Percentiles rank a stretch among this genome's conserved stretches.
Conservation (phyloP, 2,888 invertebrate species). For the Agrotis segetum region DNA sequence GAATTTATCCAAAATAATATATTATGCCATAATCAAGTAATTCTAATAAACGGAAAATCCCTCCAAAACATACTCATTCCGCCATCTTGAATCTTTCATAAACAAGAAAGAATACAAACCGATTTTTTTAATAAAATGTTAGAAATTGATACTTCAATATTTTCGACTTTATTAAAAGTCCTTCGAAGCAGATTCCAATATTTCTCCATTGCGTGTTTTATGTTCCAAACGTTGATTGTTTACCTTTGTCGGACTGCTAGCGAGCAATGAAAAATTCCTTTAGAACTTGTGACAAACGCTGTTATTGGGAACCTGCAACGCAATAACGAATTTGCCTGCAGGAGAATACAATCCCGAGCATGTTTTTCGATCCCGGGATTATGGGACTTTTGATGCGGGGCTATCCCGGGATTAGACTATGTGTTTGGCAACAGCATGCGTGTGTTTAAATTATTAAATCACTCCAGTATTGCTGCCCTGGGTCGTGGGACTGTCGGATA, state of each 20-base stretch:
- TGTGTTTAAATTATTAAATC: too few species aligned
- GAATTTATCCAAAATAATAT: slow-evolving; percentile 32
- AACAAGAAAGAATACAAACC: slow-evolving; percentile 37
- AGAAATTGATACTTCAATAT: slow-evolving; percentile 39
- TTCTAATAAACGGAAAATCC: slow-evolving; percentile 26
- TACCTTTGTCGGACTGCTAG: slow-evolving; percentile 21
- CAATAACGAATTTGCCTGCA: slow-evolving; percentile 17
- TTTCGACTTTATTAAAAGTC: slow-evolving; percentile 56
- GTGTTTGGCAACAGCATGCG: too few species aligned
- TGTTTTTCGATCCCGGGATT: background rate
- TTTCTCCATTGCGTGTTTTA: slow-evolving; percentile 32
- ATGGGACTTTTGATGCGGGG: background rate
- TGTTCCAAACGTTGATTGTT: slow-evolving; percentile 38
- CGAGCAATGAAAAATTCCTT: slow-evolving; percentile 28
- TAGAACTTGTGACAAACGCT: slow-evolving; percentile 20
- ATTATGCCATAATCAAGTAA: slow-evolving; percentile 16
- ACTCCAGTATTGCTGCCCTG: too few species aligned
- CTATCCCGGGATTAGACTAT: background rate
- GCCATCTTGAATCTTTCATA: slow-evolving; percentile 37
- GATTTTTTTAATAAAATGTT: slow-evolving; percentile 42
- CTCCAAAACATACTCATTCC: slow-evolving; percentile 5
- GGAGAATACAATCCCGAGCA: background rate
- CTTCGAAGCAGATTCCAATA: slow-evolving; percentile 39
- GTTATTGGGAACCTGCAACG: slow-evolving; percentile 4
- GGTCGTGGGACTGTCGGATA: too few species aligned